Base-by-base conservation (phyloP, 1,140 invertebrate species). In the Trypoxylus dichotomus region DNA sequence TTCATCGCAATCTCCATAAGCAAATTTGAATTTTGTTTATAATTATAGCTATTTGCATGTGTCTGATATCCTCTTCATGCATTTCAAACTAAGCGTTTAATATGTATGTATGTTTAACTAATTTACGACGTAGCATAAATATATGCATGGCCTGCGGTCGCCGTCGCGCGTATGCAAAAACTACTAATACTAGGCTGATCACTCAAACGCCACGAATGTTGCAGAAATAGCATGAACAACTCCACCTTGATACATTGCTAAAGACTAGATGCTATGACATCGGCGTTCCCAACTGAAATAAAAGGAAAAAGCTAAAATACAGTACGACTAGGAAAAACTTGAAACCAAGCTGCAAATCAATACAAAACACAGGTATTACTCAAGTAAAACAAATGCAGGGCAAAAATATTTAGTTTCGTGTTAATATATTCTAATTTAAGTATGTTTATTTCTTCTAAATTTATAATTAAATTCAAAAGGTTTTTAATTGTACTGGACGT, bases 101-200 rank as follows among this genome's bases (percentile, higher is more conserved):
- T 68, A 68, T 68, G 60, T 68, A 68, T 68, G 60, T 68, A 68
- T 68, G 60, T 68, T 68, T 68, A 68, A 68, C 60, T 68, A 68
- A 68, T 68, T 68, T 68, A 68, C 60, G 60, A 29, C 25, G 24
- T 15, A 10, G 60, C 60, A 68, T 68, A 68, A 68, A 68, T 68
- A 29, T 68, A 68, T 68, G 27, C 60, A 68, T 68, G 60, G 60
- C 60, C 60, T 27, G 24, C 25, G 60, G 60, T 68, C 19, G 27
- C 27, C 60, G 27, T 24, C 7, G 21, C 13, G 21, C 60, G 60
- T 27, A 68, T 29, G 24, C 60, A 24, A 68, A 68, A 68, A 24
- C 21, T 24, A 10, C 21, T 68, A 68, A 68, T 68, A 68, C 60
- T 29, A 68, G 60, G 15, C 60, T 24, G 27, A 68, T 68, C 60